Evolutionary conservation across 1,140 invertebrate genomes (phyloP), one percentile per base, ranked within the genome.

Genomic region (Bombus balteatus): DNA sequence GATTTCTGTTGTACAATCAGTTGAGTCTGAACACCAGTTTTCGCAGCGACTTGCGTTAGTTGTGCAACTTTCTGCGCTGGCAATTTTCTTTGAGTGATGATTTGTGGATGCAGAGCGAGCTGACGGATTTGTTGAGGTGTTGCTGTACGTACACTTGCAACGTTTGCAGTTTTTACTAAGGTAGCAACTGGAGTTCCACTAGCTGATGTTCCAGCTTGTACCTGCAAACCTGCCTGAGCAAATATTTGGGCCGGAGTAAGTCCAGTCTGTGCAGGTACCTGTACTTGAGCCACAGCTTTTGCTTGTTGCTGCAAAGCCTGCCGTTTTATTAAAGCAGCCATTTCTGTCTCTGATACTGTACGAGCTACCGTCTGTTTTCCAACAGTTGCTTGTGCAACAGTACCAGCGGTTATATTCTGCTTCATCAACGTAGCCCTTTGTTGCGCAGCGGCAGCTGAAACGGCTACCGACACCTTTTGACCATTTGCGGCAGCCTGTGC

Each of bases 241-340:
- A 96, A 95, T 13, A 97, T 93, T 87, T 97, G 96, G 22, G 95
- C 94, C 0, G 96, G 94, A 3, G 96, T 94, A 9, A 96, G 87
- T 12, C 94, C 95, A 9, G 93, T 85, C 80, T 95, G 93, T 32
- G 94, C 91, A 0, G 94, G 93, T 25, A 95, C 92, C 87, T 96
- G 95, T 9, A 95, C 94, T 57, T 94, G 95, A 74, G 90, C 94
- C 65, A 95, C 95, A 68, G 96, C 95, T 2, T 94, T 94, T 82
- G 97, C 96, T 80, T 96, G 96, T 53, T 96, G 95, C 73, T 96
- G 95, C 66, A 96, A 90, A 43, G 96, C 95, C 85, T 97, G 97
- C 32, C 96, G 95, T 88, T 97, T 97, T 1, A 98, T 93, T 32
- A 98, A 85, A 18, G 97, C 96, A 18, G 96, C 96, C 95, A 98